A percentile compares a stretch with the other conserved stretches of the same genome.
Evolutionary conservation across 2,797 vertebrate genomes (phyloP).

Genomic region (Alauda arvensis): DNA sequence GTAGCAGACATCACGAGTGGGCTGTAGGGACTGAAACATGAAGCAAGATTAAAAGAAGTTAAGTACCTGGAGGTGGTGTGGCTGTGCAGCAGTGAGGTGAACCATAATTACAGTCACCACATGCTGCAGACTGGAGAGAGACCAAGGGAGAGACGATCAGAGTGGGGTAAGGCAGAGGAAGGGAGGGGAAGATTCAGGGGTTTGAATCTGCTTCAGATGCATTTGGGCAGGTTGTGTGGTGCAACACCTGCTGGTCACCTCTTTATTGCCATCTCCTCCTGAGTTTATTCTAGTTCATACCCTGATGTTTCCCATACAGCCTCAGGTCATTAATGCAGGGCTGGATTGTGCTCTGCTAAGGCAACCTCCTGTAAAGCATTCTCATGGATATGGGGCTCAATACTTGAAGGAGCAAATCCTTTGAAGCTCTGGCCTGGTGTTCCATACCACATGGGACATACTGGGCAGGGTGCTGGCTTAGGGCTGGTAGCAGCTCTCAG

Average conservation of each 20-base stretch:
- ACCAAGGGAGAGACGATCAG: not conserved
- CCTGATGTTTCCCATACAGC: not conserved
- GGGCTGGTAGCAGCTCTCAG: not conserved
- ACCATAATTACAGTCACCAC: not conserved
- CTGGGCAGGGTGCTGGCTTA: not conserved
- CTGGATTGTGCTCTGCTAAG: not conserved
- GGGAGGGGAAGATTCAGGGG: not conserved
- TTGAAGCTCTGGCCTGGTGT: not conserved
- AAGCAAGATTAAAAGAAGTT: constrained; percentile 57
- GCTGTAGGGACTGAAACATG: constrained; percentile 29
- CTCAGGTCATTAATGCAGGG: not conserved
- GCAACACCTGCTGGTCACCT: not conserved
- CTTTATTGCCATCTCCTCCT: not conserved
- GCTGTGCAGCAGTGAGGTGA: not conserved
- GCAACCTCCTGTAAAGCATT: not conserved
- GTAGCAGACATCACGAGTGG: constrained; percentile 22
- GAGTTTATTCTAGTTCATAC: not conserved
- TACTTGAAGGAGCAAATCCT: not conserved
- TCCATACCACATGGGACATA: rapidly evolving
- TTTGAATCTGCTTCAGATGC: not conserved
- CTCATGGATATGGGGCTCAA: rapidly evolving
- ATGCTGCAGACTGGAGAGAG: not conserved
- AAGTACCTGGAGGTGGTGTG: constrained; percentile 46
- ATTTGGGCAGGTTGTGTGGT: not conserved
- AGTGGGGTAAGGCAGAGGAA: not conserved